phyloP scores from a whole-genome alignment of 2,888 invertebrate genomes.

The Epiblema foenella region DNA sequence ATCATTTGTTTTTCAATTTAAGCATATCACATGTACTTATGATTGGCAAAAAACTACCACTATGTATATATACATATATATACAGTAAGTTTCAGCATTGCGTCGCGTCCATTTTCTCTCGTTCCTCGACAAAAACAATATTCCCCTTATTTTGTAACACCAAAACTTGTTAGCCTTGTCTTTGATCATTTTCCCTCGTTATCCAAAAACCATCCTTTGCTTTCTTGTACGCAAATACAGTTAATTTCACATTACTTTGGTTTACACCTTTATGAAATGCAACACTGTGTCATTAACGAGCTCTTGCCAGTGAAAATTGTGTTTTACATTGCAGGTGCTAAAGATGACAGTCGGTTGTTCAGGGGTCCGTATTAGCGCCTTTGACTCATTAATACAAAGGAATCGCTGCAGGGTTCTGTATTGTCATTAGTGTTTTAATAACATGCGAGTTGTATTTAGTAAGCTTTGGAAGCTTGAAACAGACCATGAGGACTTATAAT shows the following conservation, averaged over 20 bases:
- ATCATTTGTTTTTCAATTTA: too few species aligned
- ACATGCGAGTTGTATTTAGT: constrained; percentile 44
- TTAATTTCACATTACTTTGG: constrained; percentile 42
- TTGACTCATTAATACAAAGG: constrained; percentile 60
- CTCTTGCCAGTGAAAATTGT: background rate
- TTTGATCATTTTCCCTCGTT: constrained; percentile 42
- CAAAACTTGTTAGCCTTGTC: constrained; percentile 11
- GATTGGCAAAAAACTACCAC: too few species aligned
- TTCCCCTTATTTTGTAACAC: constrained; percentile 9
- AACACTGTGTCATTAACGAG: constrained; percentile 38
- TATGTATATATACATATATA: too few species aligned
- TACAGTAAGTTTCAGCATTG: background rate
- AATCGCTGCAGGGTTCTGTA: constrained; percentile 54
- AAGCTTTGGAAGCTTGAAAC: background rate
- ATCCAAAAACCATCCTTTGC: constrained; percentile 24
- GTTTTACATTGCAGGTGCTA: background rate
- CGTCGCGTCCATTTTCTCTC: background rate
- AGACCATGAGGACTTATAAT: constrained; percentile 1
- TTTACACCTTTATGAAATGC: constrained; percentile 45
- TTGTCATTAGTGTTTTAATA: constrained; percentile 58
- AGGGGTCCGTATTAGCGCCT: constrained; percentile 54
- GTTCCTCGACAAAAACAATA: constrained; percentile 5
- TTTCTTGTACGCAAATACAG: constrained; percentile 39
- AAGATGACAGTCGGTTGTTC: constrained; percentile 16
- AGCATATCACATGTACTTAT: too few species aligned